phyloP scores from a whole-genome alignment of 1,140 invertebrate genomes.

The Cyphomyrmex costatus region DNA sequence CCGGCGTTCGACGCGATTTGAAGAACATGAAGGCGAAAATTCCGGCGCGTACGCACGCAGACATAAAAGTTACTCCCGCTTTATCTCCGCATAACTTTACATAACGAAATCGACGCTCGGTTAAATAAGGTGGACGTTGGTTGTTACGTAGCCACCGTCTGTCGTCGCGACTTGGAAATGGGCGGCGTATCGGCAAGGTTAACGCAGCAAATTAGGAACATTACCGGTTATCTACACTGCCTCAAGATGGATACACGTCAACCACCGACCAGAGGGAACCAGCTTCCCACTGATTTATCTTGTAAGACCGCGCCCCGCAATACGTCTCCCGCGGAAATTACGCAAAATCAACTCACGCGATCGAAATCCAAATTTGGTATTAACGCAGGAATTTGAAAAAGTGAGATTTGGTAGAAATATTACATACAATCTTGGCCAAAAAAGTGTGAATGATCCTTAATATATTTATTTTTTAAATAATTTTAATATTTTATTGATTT shows the following conservation, averaged over 20 bases:
- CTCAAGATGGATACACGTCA: conserved; percentile 62
- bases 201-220: conserved; percentile 67
- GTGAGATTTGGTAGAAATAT: not conserved
- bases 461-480: no score
- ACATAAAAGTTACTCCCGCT: conserved; percentile 38
- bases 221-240: conserved; percentile 49
- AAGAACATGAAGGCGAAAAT: conserved; percentile 13
- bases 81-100: conserved; percentile 65
- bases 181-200: conserved; percentile 68
- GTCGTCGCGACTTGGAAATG: conserved; percentile 26
- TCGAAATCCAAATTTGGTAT: not conserved
- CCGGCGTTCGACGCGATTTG: conserved; percentile 34
- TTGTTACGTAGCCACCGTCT: conserved; percentile 45
- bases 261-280: not conserved
- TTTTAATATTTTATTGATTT: no score
- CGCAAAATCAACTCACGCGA: not conserved
- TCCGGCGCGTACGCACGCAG: not conserved
- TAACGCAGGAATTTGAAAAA: not conserved
- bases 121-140: conserved; percentile 63
- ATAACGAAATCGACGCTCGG: conserved; percentile 58
- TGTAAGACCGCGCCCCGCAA: not conserved
- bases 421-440: no score
- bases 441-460: no score
- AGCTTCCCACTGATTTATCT: conserved; percentile 41
- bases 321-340: not conserved